These are phyloP conservation scores for Danionella cerebrum DNA, from an alignment of 2,113 vertebrate species.

Conservation along the genomic window DNA sequence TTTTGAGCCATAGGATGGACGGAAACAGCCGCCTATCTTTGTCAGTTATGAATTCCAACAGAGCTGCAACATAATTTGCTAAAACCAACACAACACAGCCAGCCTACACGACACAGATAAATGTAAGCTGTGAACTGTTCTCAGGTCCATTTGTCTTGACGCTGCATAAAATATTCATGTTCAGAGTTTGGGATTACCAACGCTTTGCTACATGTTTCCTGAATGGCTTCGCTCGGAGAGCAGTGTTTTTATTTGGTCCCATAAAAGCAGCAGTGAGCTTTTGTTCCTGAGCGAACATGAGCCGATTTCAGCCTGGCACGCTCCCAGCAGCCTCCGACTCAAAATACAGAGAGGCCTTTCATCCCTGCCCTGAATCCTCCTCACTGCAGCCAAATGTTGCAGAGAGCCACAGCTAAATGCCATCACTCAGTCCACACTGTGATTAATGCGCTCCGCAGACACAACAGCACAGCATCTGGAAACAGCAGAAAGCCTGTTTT, in stretches of 20 bases:
- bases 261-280: constrained; percentile 44
- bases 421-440: constrained; percentile 28
- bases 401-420: constrained; percentile 14
- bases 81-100: neutral
- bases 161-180: neutral
- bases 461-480: constrained; percentile 19
- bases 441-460: constrained; percentile 30
- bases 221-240: constrained; percentile 17
- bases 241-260: constrained; percentile 15
- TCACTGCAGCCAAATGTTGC: constrained; percentile 6
- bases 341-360: constrained; percentile 30
- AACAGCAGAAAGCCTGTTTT: neutral
- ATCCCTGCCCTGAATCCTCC: constrained; percentile 6
- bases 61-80: neutral
- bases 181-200: neutral
- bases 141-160: neutral
- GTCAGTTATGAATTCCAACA: neutral
- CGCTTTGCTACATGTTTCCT: constrained; percentile 37
- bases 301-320: constrained; percentile 45
- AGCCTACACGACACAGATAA: neutral
- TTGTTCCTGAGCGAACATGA: constrained; percentile 52
- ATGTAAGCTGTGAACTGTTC: neutral
- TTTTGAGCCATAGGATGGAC: neutral
- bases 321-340: constrained; percentile 35
- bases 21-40: neutral